phyloP scores from a whole-genome alignment of 2,797 vertebrate genomes.

The Esox masquinongy region DNA sequence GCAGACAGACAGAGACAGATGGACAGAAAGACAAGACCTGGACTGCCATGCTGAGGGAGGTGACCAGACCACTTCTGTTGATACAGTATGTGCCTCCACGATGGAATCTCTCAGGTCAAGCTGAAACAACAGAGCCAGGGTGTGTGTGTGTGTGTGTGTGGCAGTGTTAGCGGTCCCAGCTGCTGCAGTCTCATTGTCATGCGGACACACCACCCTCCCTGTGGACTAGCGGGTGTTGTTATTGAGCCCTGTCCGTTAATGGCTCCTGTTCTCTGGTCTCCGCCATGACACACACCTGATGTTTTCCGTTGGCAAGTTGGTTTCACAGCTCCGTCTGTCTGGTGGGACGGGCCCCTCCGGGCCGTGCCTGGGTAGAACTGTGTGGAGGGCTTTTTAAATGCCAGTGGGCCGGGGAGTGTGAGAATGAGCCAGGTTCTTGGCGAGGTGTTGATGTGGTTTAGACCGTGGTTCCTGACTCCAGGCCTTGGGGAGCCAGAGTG shows the following conservation, averaged over 20 bases:
- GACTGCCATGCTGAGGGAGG: conserved; percentile 36
- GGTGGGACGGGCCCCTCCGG: conserved; percentile 29
- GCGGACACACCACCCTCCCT: conserved; percentile 22
- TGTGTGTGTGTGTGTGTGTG: conserved; percentile 1
- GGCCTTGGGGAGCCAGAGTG: too few species aligned
- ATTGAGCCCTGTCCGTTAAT: conserved; percentile 48
- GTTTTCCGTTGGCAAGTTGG: conserved; percentile 42
- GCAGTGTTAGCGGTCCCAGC: conserved; percentile 8
- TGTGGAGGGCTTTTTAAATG: conserved; percentile 29
- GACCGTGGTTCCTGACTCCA: too few species aligned
- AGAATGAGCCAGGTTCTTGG: conserved; percentile 31
- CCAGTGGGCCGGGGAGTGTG: conserved; percentile 12
- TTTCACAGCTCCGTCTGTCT: conserved; percentile 46
- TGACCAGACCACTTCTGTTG: conserved; percentile 32
- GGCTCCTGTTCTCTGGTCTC: conserved; percentile 43
- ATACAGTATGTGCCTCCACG: conserved; percentile 1
- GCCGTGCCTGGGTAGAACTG: conserved; percentile 32
- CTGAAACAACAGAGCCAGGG: background rate
- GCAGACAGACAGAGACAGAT: conserved; percentile 13
- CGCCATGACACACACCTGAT: conserved; percentile 34
- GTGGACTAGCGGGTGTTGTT: conserved; percentile 30
- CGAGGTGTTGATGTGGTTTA: background rate
- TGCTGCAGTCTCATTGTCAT: conserved; percentile 10
- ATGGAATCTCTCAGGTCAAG: background rate
- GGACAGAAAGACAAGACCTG: conserved; percentile 26